Evolutionary conservation across 2,888 invertebrate genomes (phyloP).

Genomic region (Ectropis crepuscularia): DNA sequence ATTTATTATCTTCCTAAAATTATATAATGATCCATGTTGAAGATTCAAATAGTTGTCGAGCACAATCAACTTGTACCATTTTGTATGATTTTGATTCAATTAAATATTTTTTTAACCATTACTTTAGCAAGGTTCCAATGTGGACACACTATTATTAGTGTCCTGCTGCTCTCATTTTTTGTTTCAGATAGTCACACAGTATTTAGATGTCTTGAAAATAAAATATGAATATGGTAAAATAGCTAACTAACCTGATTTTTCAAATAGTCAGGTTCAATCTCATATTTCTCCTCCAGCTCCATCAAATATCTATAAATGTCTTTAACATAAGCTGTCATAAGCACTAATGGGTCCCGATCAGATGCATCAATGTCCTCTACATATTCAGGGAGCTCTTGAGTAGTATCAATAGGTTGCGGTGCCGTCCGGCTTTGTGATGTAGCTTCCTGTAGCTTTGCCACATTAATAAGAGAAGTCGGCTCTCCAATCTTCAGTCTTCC

Average conservation of each 20-base stretch:
- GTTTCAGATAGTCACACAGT: too few species aligned
- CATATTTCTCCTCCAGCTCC: constrained; percentile 88
- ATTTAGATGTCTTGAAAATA: too few species aligned
- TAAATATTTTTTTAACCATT: too few species aligned
- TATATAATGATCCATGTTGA: too few species aligned
- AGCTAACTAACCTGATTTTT: constrained; percentile 80
- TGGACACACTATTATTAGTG: too few species aligned
- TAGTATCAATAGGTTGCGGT: constrained; percentile 29
- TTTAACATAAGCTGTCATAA: constrained; percentile 93
- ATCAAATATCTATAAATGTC: constrained; percentile 95
- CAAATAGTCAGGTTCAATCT: constrained; percentile 87
- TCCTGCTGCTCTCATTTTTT: too few species aligned
- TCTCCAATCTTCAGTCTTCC: constrained; percentile 62
- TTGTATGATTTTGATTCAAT: too few species aligned
- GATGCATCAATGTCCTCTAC: constrained; percentile 91
- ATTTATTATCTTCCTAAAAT: too few species aligned
- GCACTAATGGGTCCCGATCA: constrained; percentile 89
- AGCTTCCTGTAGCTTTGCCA: constrained; percentile 22
- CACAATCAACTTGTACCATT: too few species aligned
- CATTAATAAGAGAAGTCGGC: constrained; percentile 28
- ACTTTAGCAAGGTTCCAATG: too few species aligned
- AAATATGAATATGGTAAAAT: background rate
- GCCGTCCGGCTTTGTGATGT: background rate
- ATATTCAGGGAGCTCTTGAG: constrained; percentile 62
- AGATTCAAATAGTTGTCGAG: too few species aligned